Evolutionary conservation across 2,797 vertebrate species (phyloP).

Genomic region (Sarcophilus harrisii): DNA sequence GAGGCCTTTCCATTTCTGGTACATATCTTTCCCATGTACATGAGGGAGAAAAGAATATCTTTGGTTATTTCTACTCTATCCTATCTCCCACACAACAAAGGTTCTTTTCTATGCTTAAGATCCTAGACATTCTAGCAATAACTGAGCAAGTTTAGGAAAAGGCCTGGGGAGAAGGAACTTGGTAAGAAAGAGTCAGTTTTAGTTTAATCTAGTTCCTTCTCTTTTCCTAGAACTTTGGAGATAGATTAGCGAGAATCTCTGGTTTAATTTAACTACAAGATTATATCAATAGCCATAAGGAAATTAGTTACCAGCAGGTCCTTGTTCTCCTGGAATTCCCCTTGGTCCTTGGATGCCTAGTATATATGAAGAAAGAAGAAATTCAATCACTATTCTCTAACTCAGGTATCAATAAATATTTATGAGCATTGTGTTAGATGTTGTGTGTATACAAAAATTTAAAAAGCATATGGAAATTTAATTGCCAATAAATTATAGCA

Average conservation of each 20-base stretch:
- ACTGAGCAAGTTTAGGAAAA: not conserved
- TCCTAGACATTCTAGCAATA: not conserved
- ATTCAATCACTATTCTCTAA: not conserved
- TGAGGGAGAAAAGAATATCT: not conserved
- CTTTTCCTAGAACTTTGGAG: not conserved
- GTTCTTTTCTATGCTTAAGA: not conserved
- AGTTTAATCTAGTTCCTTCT: not conserved
- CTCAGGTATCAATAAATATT: not conserved
- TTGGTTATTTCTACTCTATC: not conserved
- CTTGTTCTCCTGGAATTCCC: constrained; percentile 49
- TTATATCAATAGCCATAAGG: not conserved
- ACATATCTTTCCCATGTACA: not conserved
- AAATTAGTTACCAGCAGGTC: constrained; percentile 55
- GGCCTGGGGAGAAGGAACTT: rapidly evolving
- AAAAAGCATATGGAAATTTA: not conserved
- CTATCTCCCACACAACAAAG: not conserved
- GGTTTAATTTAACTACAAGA: not conserved
- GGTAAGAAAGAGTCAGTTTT: not conserved
- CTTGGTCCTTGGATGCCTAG: constrained; percentile 62
- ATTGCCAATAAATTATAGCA: not conserved
- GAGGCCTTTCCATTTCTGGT: not conserved
- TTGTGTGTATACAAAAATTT: not conserved
- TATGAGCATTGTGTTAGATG: not conserved
- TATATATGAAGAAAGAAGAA: not conserved
- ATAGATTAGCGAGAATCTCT: rapidly evolving